Percentiles rank a stretch among this genome's conserved stretches.
Evolutionary conservation across 2,888 invertebrate species (phyloP).

Genomic region (Uloborus plumipes): DNA sequence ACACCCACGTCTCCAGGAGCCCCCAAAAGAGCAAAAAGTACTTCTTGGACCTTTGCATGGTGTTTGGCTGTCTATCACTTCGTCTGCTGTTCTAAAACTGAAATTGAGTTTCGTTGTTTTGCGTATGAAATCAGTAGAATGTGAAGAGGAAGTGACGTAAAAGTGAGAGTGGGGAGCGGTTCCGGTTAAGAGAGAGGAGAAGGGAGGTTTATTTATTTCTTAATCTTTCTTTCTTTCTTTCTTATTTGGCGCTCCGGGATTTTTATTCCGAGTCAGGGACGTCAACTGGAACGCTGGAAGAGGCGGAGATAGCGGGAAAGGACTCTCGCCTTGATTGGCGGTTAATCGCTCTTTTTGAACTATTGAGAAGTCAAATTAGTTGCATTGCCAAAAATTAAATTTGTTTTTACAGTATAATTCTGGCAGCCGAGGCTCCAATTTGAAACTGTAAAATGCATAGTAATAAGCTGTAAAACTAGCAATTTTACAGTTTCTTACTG

Average conservation of each 20-base stretch:
- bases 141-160: conserved; percentile 38
- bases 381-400: too few species aligned
- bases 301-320: background rate
- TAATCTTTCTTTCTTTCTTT: conserved; percentile 28
- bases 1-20: conserved; percentile 66
- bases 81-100: conserved; percentile 10
- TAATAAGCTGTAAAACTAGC: too few species aligned
- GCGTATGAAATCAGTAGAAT: conserved; percentile 39
- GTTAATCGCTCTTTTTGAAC: too few species aligned
- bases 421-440: too few species aligned
- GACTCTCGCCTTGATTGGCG: conserved; percentile 1
- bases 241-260: conserved; percentile 19
- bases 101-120: conserved; percentile 8
- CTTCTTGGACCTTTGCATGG: conserved; percentile 57
- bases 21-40: conserved; percentile 64
- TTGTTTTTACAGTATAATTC: too few species aligned
- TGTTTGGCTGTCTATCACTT: background rate
- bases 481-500: too few species aligned
- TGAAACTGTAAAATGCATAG: too few species aligned
- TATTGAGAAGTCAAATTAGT: too few species aligned
- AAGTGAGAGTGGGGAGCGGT: conserved; percentile 3
- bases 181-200: conserved; percentile 22
- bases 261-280: conserved; percentile 38
- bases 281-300: conserved; percentile 10
- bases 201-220: conserved; percentile 10